These are phyloP conservation scores for Porites cylindrica DNA, from an alignment of 92 coral and sea anemone species.

Conservation along the genomic window DNA sequence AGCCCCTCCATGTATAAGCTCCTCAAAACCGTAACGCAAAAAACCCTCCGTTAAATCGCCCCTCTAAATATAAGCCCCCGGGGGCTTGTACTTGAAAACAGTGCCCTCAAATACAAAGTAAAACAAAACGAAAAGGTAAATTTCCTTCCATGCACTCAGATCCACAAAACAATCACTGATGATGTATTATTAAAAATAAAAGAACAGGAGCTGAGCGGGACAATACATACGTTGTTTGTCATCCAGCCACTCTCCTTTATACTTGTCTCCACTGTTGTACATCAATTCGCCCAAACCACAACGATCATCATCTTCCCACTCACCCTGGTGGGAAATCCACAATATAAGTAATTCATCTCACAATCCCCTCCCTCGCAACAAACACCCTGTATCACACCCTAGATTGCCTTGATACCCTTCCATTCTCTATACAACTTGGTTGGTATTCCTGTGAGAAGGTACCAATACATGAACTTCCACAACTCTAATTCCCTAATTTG, in stretches of 20 bases:
- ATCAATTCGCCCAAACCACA: slow-evolving; percentile 90
- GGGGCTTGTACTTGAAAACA: too few species aligned
- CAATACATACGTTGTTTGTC: slow-evolving; percentile 88
- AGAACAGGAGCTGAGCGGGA: too few species aligned
- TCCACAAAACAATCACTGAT: not conserved
- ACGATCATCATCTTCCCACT: slow-evolving; percentile 96
- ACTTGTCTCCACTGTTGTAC: slow-evolving; percentile 95
- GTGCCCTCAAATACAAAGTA: too few species aligned
- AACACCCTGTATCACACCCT: not conserved
- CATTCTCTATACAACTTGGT: too few species aligned
- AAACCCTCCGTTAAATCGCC: too few species aligned
- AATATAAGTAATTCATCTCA: not conserved
- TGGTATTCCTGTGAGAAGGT: too few species aligned
- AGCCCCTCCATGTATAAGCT: too few species aligned
- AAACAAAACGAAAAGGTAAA: too few species aligned
- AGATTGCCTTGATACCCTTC: not conserved
- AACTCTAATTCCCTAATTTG: too few species aligned
- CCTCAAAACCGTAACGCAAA: too few species aligned
- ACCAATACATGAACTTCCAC: too few species aligned
- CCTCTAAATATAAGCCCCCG: too few species aligned
- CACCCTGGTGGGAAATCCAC: slow-evolving; percentile 58
- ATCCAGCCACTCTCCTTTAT: slow-evolving; percentile 94
- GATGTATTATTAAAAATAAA: not conserved
- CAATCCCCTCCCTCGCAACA: not conserved
- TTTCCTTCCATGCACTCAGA: not conserved